Percentiles rank a stretch among this genome's conserved stretches.
phyloP scores from a whole-genome alignment of 2,888 invertebrate genomes.

The Gortyna flavago region DNA sequence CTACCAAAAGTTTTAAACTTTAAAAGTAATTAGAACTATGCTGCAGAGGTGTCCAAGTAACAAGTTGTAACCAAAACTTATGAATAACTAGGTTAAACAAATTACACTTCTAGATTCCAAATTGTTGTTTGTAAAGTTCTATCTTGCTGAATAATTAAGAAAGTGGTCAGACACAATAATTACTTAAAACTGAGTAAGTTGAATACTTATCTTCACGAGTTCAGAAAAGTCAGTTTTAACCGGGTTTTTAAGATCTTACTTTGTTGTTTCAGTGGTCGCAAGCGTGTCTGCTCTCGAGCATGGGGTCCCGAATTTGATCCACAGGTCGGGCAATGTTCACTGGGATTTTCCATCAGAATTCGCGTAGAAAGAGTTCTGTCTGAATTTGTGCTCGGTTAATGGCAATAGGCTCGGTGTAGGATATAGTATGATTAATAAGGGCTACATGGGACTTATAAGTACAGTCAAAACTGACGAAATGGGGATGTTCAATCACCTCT shows the following conservation, averaged over 20 bases:
- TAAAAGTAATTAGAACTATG: slow-evolving; percentile 14
- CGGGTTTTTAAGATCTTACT: neutral
- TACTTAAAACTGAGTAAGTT: neutral
- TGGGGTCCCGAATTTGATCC: neutral
- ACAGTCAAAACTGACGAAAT: neutral
- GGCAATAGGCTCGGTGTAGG: neutral
- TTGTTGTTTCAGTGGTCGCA: neutral
- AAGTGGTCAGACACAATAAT: slow-evolving; percentile 22
- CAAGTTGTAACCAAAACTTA: slow-evolving; percentile 11
- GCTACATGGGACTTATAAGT: too few species aligned
- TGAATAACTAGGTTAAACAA: slow-evolving; percentile 25
- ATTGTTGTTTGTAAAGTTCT: slow-evolving; percentile 28
- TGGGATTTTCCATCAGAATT: neutral
- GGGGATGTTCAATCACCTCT: neutral
- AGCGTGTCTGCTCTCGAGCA: too few species aligned
- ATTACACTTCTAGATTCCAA: slow-evolving; percentile 9
- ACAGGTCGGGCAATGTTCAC: neutral
- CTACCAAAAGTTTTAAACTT: neutral
- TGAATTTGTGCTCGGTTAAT: neutral
- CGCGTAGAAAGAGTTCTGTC: neutral
- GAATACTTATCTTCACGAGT: neutral
- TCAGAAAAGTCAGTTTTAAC: neutral
- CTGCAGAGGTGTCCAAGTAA: slow-evolving; percentile 1
- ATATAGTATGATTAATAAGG: neutral
- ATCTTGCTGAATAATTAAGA: slow-evolving; percentile 30